Base-by-base conservation (phyloP, 2,113 vertebrate genomes). In the Heloderma charlesbogerti region DNA sequence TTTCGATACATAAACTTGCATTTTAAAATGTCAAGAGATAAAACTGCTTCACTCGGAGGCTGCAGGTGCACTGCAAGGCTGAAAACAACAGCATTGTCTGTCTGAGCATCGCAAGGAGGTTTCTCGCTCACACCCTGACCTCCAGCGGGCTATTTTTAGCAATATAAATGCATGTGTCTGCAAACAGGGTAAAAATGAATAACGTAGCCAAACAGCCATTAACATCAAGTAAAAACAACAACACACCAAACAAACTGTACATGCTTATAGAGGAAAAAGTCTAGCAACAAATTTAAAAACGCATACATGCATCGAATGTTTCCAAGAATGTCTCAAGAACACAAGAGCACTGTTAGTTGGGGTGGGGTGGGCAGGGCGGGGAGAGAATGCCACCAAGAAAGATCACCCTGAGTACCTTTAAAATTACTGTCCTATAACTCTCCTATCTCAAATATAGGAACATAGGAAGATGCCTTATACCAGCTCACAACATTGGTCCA, bases 101-200 rank as follows among this genome's bases (percentile, higher is more conserved):
- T 18, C 7, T 69, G 3, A 51, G 9, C 37, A 22, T 60, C 40
- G 16, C 51, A 57, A 74, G 40, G 29, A 34, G 9, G 10, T 72
- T 63, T 82, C 81, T 83, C 1, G 27, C 15, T 29, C 72, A 48
- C 6, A 60, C 69, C 34, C 34, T 83, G 48, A 89, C 37, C 85
- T 57, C 79, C 69, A 25, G 29, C 37, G 45, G 37, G 37, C 67
- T 89, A 74, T 84, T 89, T 83, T 84, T 84, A 74, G 51, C 60
- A 89, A 83, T 31, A 37, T 2, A 83, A 89, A 89, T 29, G 37
- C 13, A 29, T 45, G 80, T 29, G 29, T 54, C 78, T 74, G n/a
- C 13, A 74, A 43, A n/a, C 34, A n/a, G 29, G 71, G 12, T 63
- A 22, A 63, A 63, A 63, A 89, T 34, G 88, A 71, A 83, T 74